Evolutionary conservation across 2,797 vertebrate species (phyloP).

Genomic region (Acomys russatus): DNA sequence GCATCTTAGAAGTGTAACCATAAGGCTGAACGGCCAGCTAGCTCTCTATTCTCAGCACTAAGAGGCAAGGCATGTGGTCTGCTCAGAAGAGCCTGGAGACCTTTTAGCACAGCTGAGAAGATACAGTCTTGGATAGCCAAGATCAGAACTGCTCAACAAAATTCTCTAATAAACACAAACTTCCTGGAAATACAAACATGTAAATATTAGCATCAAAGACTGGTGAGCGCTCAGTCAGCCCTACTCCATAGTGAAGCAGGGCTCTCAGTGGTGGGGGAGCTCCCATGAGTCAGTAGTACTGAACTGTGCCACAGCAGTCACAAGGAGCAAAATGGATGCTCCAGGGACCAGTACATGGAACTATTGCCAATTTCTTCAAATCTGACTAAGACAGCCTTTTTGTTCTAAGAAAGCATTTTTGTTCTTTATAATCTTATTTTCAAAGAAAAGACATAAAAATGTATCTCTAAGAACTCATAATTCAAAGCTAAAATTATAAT

Average conservation of each 20-base stretch:
- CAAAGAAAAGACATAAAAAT: slow-evolving; percentile 58
- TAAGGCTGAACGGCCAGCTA: slow-evolving; percentile 1
- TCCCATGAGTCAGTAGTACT: background rate
- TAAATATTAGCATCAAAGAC: slow-evolving; percentile 40
- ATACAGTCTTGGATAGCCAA: background rate
- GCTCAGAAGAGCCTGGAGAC: background rate
- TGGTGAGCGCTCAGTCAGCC: slow-evolving; percentile 7
- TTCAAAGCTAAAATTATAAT: slow-evolving; percentile 50
- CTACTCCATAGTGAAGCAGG: background rate
- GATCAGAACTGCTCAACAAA: background rate
- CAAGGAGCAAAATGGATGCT: background rate
- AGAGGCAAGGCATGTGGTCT: background rate
- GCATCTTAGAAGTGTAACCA: background rate
- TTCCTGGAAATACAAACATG: slow-evolving; percentile 25
- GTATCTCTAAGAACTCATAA: slow-evolving; percentile 46
- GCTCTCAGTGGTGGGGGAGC: background rate
- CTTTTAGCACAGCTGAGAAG: background rate
- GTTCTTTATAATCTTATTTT: slow-evolving; percentile 43
- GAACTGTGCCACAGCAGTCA: background rate
- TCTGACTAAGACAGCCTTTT: slow-evolving; percentile 40
- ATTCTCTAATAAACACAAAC: slow-evolving; percentile 35
- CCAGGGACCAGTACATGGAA: background rate
- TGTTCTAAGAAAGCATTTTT: background rate
- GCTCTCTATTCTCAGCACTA: background rate
- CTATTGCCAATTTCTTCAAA: background rate